Base-by-base conservation (phyloP, 2,888 invertebrate genomes). In the Orthosia gracilis region DNA sequence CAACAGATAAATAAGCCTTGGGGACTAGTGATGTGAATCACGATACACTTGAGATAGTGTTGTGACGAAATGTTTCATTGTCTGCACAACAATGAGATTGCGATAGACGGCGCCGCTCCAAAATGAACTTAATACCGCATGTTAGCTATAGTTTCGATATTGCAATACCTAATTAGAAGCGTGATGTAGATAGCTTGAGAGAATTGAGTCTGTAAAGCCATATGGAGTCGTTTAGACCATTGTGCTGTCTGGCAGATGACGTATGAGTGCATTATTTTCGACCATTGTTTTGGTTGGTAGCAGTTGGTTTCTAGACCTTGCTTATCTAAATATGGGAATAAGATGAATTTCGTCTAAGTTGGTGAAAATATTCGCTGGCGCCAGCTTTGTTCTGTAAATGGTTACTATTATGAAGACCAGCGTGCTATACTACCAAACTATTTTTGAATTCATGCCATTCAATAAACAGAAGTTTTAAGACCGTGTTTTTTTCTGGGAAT, bases 21-120 rank as follows among this genome's bases (percentile, higher is more conserved):
- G 40, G 17, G 71, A 74, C 87, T 84, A 84, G 86, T 87, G 84
- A 84, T 86, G 84, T 85, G 86, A 85, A 85, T 85, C 79, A 73
- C 59, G 85, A 85, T 87, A 80, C 69, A 78, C 69, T 78, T 87
- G 76, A 85, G 86, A 86, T 85, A 76, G 76, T 62, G 68, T 47
- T 78, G 78, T 86, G 86, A 77, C 73, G 86, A 80, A 86, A 86
- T 63, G 66, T 47, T 69, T 64, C 84, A 87, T 86, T 86, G 86
- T 86, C 78, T 86, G 62, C 70, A 76, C 73, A 78, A 86, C 86
- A 87, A 86, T 87, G 76, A 85, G 63, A 21, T 87, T 87, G 69
- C 82, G 73, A 58, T 73, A 83, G 4, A 45, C 31, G 45, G 66
- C 54, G 69, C 66, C 69, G 71, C 57, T 76, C 73, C 58, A 76